A percentile compares a stretch with the other conserved stretches of the same genome.
Conservation (phyloP, 2,888 invertebrate genomes). For the Therioaphis trifolii region DNA sequence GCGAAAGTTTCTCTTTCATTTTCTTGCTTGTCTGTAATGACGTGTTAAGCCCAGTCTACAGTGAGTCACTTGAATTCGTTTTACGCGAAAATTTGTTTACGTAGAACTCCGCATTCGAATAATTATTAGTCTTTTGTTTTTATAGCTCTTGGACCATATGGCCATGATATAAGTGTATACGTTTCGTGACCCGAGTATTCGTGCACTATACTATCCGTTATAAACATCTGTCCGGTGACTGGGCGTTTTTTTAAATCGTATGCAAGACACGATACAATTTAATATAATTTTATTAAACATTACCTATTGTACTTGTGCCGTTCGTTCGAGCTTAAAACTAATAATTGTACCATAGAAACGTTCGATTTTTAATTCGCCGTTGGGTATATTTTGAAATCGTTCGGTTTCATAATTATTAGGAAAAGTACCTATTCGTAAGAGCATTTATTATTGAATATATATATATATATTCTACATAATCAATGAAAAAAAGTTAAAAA, state of each 20-base stretch:
- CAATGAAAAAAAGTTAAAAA: neutral
- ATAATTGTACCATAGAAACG: neutral
- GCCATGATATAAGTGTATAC: conserved; percentile 1
- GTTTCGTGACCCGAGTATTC: conserved; percentile 36
- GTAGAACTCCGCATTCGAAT: neutral
- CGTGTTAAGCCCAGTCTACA: neutral
- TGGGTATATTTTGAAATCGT: neutral
- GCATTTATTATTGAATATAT: too few relatives aligned
- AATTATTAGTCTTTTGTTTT: conserved; percentile 30
- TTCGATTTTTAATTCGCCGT: neutral
- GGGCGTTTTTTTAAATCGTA: conserved; percentile 26
- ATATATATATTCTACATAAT: too few relatives aligned
- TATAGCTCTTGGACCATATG: conserved; percentile 36
- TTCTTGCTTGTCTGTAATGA: neutral
- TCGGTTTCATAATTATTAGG: neutral
- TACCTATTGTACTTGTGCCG: neutral
- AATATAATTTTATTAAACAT: neutral
- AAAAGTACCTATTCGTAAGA: neutral
- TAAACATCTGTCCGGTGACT: conserved; percentile 50
- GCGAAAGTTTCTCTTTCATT: neutral
- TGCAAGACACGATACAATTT: conserved; percentile 13
- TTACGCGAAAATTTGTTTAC: conserved; percentile 17
- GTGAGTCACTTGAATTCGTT: neutral
- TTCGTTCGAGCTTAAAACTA: conserved; percentile 9
- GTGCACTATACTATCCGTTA: conserved; percentile 18